Conservation (phyloP, 1,140 invertebrate genomes). For the Caenorhabditis briggsae region DNA sequence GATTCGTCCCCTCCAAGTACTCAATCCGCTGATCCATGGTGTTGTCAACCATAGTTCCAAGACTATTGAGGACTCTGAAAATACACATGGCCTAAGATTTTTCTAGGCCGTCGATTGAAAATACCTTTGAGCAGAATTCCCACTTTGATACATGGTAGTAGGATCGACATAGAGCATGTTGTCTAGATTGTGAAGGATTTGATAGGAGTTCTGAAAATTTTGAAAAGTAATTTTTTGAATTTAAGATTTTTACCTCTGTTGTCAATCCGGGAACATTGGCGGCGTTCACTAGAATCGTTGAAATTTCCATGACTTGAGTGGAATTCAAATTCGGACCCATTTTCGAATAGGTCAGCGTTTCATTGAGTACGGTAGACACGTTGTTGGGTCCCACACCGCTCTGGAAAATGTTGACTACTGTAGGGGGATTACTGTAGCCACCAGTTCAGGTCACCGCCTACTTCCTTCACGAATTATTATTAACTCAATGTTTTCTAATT, state of each 20-base stretch:
- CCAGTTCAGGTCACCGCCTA: too few relatives aligned
- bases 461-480: too few relatives aligned
- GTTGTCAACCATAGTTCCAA: constrained; percentile 44
- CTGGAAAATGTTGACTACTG: neutral
- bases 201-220: constrained; percentile 31
- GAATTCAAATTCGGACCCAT: constrained; percentile 19
- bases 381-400: constrained; percentile 53
- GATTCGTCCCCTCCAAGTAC: constrained; percentile 38
- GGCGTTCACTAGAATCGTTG: constrained; percentile 50
- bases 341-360: constrained; percentile 53
- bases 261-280: constrained; percentile 54
- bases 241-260: constrained; percentile 13
- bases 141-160: constrained; percentile 24
- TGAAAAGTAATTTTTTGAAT: neutral
- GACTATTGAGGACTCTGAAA: neutral
- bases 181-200: constrained; percentile 49
- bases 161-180: constrained; percentile 41
- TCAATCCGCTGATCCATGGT: constrained; percentile 15
- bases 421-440: too few relatives aligned
- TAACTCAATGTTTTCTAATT: too few relatives aligned
- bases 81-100: neutral
- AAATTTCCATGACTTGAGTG: constrained; percentile 48
- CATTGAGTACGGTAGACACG: constrained; percentile 44
- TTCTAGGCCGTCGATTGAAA: too few relatives aligned
- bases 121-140: constrained; percentile 17